Conservation (phyloP, 2,797 vertebrate genomes). For the Gambusia yucatana region DNA sequence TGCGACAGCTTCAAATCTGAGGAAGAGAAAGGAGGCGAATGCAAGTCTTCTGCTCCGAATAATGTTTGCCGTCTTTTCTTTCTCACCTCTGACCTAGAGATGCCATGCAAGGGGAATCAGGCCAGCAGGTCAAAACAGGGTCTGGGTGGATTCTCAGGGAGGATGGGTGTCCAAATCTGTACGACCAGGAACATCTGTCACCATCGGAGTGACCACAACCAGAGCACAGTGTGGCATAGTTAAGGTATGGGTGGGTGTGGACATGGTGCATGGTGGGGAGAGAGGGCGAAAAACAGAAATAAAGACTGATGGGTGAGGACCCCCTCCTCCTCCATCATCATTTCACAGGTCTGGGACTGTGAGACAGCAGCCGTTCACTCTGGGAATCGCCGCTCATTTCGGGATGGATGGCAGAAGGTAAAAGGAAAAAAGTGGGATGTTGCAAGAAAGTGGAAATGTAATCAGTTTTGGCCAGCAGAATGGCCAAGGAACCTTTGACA, state of each 20-base stretch:
- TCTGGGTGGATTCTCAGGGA: conserved; percentile 66
- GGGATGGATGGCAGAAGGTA: conserved; percentile 58
- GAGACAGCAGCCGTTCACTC: conserved; percentile 72
- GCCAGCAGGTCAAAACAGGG: conserved; percentile 62
- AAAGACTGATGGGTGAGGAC: conserved; percentile 80
- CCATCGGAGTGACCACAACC: conserved; percentile 69
- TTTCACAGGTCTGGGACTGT: conserved; percentile 75
- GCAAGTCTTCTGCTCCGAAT: not conserved
- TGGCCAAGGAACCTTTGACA: conserved; percentile 36
- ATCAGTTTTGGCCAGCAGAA: conserved; percentile 45
- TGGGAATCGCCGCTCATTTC: conserved; percentile 62
- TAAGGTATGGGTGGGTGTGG: conserved; percentile 40
- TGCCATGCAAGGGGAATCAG: conserved; percentile 49
- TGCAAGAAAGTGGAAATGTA: conserved; percentile 50
- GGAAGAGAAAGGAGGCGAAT: conserved; percentile 28
- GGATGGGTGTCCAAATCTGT: conserved; percentile 55
- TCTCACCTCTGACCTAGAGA: conserved; percentile 61
- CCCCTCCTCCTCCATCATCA: conserved; percentile 81
- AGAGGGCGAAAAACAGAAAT: conserved; percentile 60
- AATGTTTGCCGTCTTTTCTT: conserved; percentile 36
- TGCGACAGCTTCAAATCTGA: conserved; percentile 53
- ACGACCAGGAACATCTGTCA: conserved; percentile 72
- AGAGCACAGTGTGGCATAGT: conserved; percentile 51
- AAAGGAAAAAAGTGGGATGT: conserved; percentile 62
- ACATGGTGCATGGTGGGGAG: conserved; percentile 6